Evolutionary conservation across 1,140 invertebrate species (phyloP), one percentile per base, ranked within the genome.

Genomic region (Drosophila sucinea): DNA sequence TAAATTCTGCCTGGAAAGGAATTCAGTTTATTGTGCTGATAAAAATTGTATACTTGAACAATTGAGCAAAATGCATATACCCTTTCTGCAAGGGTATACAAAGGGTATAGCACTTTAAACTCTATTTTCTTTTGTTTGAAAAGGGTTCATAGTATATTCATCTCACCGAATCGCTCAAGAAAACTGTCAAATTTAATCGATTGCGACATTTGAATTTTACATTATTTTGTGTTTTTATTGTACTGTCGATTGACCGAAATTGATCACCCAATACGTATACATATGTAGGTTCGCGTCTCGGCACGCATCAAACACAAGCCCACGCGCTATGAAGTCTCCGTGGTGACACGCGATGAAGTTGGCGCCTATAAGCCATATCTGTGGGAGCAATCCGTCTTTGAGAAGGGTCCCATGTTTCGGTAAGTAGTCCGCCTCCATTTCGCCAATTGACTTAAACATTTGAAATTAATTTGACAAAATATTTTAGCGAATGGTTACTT

Each of bases 341-440:
- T 99, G 3, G 97, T 99, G 23, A 98, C 98, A 0, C 94, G 98
- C 56, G 98, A 99, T 92, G 98, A 99, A 94, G 98, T 99, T 0
- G 98, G 98, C 8, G 97, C 97, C 64, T 99, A 99, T 94, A 99
- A 99, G 90, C 98, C 98, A 33, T 97, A 98, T 91, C 93, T 99
- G 10, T 98, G 97, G 95, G 97, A 98, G 91, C 97, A 98, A 92
- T 97, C 96, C 60, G 95, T 98, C 47, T 98, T 98, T 92, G 96
- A 98, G 91, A 98, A 98, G 94, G 98, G 98, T 33, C 95, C 96
- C 54, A 95, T 95, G 95, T 95, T 95, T 92, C 93, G 95, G 94
- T 94, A 73, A 82, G 67, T 82, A 11, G 10, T 8, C 35, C 35
- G 3, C 10, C n/a, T 29, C 8, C 1, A 61, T 17, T 17, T 17